Evolutionary conservation across 2,113 vertebrate species (phyloP).

Genomic region (Carassius carassius): DNA sequence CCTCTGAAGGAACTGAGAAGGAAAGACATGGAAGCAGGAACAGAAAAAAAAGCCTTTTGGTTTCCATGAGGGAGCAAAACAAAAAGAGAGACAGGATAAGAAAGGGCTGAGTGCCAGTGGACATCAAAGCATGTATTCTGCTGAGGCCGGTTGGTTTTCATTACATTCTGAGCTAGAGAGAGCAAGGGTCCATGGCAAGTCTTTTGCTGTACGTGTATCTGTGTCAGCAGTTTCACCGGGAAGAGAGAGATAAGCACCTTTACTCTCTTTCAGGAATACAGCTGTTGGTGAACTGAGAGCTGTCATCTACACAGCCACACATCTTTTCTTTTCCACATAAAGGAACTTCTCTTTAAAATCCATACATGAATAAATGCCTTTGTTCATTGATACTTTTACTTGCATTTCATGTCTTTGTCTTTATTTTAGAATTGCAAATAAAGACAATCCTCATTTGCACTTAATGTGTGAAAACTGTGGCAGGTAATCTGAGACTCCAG

Average conservation of each 20-base stretch:
- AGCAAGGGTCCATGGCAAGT: constrained; percentile 16
- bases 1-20: constrained; percentile 25
- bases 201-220: neutral
- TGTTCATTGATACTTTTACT: neutral
- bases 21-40: neutral
- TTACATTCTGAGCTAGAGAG: constrained; percentile 18
- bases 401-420: neutral
- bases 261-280: constrained; percentile 26
- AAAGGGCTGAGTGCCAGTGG: neutral
- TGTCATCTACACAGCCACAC: neutral
- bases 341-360: neutral
- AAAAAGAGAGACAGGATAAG: neutral
- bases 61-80: constrained; percentile 8
- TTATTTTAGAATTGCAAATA: neutral
- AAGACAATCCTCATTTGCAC: neutral
- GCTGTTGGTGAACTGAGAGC: neutral
- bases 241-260: constrained; percentile 27
- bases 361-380: neutral
- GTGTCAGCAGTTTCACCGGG: constrained; percentile 10
- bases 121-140: constrained; percentile 29
- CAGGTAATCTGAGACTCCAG: neutral
- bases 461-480: neutral
- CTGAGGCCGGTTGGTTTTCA: constrained; percentile 28
- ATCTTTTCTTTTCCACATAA: neutral
- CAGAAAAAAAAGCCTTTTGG: neutral